Percentiles rank a stretch among this genome's conserved stretches.
Evolutionary conservation across 1,140 invertebrate species (phyloP).

Genomic region (Anoplolepis gracilipes): DNA sequence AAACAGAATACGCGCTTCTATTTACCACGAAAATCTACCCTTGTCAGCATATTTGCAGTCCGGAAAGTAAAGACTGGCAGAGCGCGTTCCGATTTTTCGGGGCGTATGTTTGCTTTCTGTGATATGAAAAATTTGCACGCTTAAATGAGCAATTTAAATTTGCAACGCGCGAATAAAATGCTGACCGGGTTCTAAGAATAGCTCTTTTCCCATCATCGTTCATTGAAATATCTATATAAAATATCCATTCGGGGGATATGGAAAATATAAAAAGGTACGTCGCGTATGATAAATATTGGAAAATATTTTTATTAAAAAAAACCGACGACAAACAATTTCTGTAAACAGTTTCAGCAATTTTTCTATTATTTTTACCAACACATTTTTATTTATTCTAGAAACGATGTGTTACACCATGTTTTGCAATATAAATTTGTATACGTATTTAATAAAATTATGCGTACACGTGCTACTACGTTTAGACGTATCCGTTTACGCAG

Average conservation of each 20-base stretch:
- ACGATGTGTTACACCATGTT: not conserved
- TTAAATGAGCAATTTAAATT: constrained; percentile 24
- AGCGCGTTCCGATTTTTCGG: constrained; percentile 13
- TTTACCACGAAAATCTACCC: constrained; percentile 25
- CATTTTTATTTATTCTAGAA: not conserved
- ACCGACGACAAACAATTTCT: not conserved
- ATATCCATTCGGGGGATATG: not conserved
- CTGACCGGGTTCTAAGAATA: constrained; percentile 33
- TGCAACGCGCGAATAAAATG: not conserved
- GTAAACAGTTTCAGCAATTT: not conserved
- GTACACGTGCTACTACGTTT: too few species aligned
- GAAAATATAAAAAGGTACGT: not conserved
- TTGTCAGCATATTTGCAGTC: constrained; percentile 33
- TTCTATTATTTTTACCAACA: not conserved
- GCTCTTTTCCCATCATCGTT: not conserved
- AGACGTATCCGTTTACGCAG: not conserved
- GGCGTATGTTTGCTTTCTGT: not conserved
- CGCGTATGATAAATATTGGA: not conserved
- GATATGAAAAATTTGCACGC: constrained; percentile 41
- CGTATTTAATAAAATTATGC: not conserved
- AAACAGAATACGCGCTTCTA: constrained; percentile 29
- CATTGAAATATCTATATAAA: not conserved
- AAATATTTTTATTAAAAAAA: constrained; percentile 11
- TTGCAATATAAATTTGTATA: not conserved
- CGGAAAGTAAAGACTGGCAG: constrained; percentile 10